Evolutionary conservation across 2,113 vertebrate species (phyloP).

Genomic region (Macheiramphus alcinus): DNA sequence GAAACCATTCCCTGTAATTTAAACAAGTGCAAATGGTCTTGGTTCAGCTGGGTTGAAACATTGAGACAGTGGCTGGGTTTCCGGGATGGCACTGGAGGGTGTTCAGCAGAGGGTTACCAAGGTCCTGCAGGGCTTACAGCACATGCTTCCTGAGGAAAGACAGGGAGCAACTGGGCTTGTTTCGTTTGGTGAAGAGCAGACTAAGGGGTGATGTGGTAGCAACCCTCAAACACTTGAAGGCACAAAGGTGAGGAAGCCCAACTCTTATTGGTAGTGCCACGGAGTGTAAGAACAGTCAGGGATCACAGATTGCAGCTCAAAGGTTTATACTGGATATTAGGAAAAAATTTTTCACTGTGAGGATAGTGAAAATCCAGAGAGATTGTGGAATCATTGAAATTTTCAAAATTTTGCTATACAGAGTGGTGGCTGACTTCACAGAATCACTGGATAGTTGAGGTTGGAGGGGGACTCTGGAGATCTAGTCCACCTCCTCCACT

Average conservation of each 20-base stretch:
- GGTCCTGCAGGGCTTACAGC: neutral
- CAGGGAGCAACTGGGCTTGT: rapidly evolving
- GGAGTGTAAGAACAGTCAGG: neutral
- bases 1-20: neutral
- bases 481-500: neutral
- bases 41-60: neutral
- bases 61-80: neutral
- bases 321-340: neutral
- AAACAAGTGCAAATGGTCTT: neutral
- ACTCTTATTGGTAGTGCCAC: neutral
- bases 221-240: neutral
- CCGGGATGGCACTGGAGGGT: neutral
- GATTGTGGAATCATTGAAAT: neutral
- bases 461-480: neutral
- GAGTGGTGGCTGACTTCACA: neutral
- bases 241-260: neutral
- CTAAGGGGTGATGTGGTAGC: neutral
- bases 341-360: neutral
- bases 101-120: neutral
- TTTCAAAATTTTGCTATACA: neutral
- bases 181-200: neutral
- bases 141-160: neutral
- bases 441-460: neutral
- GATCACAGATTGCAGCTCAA: rapidly evolving
- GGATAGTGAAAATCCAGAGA: neutral